phyloP scores from a whole-genome alignment of 2,797 vertebrate genomes.

The Crocodylus rhombifer region DNA sequence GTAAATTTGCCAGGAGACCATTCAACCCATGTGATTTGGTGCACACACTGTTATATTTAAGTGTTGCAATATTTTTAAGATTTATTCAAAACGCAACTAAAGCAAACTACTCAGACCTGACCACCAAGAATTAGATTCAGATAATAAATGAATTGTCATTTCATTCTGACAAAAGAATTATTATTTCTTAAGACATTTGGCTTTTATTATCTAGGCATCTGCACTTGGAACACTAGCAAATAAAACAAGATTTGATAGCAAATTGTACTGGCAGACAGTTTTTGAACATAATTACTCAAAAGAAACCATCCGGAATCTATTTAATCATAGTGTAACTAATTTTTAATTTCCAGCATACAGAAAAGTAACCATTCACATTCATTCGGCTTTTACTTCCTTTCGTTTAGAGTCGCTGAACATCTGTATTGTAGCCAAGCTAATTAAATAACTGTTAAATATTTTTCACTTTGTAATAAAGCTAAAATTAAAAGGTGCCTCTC shows the following conservation, averaged over 20 bases:
- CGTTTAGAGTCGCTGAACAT: conserved; percentile 56
- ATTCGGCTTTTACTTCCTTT: conserved; percentile 53
- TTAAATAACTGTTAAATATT: conserved; percentile 70
- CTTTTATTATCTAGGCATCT: conserved; percentile 63
- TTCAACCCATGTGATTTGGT: background rate
- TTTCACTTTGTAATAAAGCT: conserved; percentile 28
- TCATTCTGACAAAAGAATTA: conserved; percentile 48
- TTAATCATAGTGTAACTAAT: conserved; percentile 77
- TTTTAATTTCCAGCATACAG: conserved; percentile 76
- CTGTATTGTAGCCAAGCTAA: conserved; percentile 63
- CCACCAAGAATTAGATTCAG: conserved; percentile 69
- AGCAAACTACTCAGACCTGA: conserved; percentile 56
- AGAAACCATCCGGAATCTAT: conserved; percentile 78
- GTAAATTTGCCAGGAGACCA: background rate
- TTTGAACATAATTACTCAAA: conserved; percentile 80
- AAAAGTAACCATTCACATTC: conserved; percentile 61
- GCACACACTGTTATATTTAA: conserved; percentile 28
- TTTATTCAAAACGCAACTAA: conserved; percentile 59
- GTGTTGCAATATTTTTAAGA: conserved; percentile 61
- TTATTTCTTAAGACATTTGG: conserved; percentile 50
- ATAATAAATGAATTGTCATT: conserved; percentile 72
- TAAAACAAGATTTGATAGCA: conserved; percentile 79
- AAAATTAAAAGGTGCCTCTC: conserved; percentile 56
- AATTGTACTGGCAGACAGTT: conserved; percentile 78
- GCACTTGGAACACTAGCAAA: conserved; percentile 15